Conservation (phyloP, 2,888 invertebrate species). For the Cerceris ruficornis region DNA sequence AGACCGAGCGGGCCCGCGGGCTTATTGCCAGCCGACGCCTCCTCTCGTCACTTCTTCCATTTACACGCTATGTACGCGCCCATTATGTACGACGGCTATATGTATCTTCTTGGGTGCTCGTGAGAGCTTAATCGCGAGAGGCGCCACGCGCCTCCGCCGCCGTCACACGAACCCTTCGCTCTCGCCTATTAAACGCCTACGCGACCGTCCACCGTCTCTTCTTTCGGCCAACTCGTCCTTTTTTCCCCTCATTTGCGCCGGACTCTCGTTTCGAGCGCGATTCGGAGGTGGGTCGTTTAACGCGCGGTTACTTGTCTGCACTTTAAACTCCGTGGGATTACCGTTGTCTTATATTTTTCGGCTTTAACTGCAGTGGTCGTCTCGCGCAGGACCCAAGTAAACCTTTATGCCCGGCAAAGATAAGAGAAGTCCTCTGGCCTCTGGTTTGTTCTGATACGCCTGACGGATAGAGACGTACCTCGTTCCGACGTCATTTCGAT, state of each 20-base stretch:
- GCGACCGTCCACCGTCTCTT: neutral
- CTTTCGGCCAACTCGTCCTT: neutral
- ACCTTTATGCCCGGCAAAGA: too few relatives aligned
- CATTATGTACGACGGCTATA: conserved; percentile 42
- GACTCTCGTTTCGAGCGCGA: too few relatives aligned
- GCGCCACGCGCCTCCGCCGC: conserved; percentile 37
- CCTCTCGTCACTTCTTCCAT: conserved; percentile 57
- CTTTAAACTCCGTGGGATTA: too few relatives aligned
- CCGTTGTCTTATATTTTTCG: too few relatives aligned
- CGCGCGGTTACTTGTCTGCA: too few relatives aligned
- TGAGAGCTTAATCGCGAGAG: conserved; percentile 20
- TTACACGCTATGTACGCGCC: conserved; percentile 45
- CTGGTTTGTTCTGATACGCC: too few relatives aligned
- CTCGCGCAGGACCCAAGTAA: too few relatives aligned
- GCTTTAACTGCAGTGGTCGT: too few relatives aligned
- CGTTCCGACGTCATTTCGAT: too few relatives aligned
- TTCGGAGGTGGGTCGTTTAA: too few relatives aligned
- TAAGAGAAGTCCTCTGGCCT: too few relatives aligned
- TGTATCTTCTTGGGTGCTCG: conserved; percentile 20
- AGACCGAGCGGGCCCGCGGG: conserved; percentile 69
- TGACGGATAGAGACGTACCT: too few relatives aligned
- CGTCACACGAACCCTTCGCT: conserved; percentile 25
- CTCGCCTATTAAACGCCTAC: conserved; percentile 8
- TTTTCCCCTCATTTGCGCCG: neutral
- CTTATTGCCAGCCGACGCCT: conserved; percentile 72